Percentiles rank a stretch among this genome's conserved stretches.
Evolutionary conservation across 1,140 invertebrate species (phyloP).

Genomic region (Archivesica marissinica): DNA sequence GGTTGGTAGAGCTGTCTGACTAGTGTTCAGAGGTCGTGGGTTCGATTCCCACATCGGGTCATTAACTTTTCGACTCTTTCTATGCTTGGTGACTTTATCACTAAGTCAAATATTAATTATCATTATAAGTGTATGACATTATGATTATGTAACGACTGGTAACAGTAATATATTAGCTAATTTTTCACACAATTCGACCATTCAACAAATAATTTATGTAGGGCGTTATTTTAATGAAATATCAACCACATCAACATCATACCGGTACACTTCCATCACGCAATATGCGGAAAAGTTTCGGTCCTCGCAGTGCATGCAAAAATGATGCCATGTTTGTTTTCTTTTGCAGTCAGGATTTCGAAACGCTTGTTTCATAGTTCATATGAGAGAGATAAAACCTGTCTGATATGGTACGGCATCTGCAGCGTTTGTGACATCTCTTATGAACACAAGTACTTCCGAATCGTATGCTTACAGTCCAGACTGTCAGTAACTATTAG

Average conservation of each 20-base stretch:
- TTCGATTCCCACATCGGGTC: no score
- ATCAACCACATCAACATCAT: neutral
- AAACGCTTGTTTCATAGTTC: neutral
- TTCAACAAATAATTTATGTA: neutral
- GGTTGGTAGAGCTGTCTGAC: no score
- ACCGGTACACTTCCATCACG: neutral
- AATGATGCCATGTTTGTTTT: neutral
- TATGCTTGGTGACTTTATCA: neutral
- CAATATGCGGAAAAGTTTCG: constrained; percentile 24
- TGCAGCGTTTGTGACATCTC: no score
- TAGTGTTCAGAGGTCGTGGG: no score
- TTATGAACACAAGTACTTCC: no score
- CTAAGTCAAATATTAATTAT: neutral
- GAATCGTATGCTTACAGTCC: no score
- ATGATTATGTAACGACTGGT: neutral
- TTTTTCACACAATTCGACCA: neutral
- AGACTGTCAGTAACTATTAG: no score
- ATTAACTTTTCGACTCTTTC: no score
- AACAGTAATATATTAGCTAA: neutral
- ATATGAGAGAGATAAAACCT: no score
- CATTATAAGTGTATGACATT: neutral
- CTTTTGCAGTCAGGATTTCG: neutral
- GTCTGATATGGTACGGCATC: no score
- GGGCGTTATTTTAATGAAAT: neutral
- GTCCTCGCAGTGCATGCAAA: neutral